Evolutionary conservation across 2,797 vertebrate genomes (phyloP).

Genomic region (Emydoidea blandingii): DNA sequence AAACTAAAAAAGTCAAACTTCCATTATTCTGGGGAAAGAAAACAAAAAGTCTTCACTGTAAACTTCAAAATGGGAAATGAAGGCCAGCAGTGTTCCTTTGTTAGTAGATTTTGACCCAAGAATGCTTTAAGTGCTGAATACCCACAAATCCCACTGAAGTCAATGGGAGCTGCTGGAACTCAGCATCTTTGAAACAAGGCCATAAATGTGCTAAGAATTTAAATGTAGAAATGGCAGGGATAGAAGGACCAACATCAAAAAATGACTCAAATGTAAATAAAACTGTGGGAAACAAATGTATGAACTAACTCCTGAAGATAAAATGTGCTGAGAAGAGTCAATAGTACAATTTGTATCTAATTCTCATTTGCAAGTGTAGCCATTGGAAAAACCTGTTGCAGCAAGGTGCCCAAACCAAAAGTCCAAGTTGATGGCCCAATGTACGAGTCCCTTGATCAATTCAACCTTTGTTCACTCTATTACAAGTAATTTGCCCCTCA

Average conservation of each 20-base stretch:
- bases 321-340: not conserved
- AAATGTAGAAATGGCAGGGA: not conserved
- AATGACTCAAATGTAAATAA: not conserved
- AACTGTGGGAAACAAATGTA: not conserved
- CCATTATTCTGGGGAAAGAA: slow-evolving; percentile 6
- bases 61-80: slow-evolving; percentile 13
- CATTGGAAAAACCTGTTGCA: not conserved
- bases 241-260: not conserved
- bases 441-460: not conserved
- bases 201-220: not conserved
- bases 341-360: not conserved
- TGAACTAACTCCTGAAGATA: not conserved
- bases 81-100: slow-evolving; percentile 19
- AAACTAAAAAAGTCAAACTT: slow-evolving; percentile 41
- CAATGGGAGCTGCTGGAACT: not conserved
- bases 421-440: not conserved
- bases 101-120: slow-evolving; percentile 9
- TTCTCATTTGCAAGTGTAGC: not conserved
- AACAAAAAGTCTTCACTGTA: not conserved
- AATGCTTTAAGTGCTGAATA: not conserved
- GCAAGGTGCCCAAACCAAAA: not conserved
- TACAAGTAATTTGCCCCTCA: not conserved
- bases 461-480: not conserved
- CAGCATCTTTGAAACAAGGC: not conserved
- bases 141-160: not conserved